A percentile compares a stretch with the other conserved stretches of the same genome.
These are phyloP conservation scores for Chinchilla lanigera DNA, from an alignment of 2,113 vertebrate genomes.

Conservation along the genomic window DNA sequence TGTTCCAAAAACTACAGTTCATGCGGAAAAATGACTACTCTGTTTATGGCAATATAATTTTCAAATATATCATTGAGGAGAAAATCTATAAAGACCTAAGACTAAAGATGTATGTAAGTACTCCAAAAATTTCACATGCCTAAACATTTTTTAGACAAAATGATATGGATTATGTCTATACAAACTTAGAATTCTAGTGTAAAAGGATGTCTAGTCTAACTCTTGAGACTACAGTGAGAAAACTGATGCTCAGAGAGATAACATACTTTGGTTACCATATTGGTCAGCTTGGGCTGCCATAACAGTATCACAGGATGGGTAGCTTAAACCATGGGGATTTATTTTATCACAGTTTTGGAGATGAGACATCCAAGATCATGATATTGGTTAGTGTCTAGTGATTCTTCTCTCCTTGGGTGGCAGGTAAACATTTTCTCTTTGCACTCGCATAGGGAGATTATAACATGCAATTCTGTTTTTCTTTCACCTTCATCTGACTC, in stretches of 20 bases:
- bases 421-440: neutral
- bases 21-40: neutral
- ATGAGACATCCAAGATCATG: neutral
- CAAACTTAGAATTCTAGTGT: neutral
- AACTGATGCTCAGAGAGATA: neutral
- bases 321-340: neutral
- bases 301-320: neutral
- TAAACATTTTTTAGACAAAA: slow-evolving; percentile 36
- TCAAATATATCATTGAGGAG: neutral
- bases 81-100: neutral
- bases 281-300: neutral
- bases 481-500: neutral
- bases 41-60: neutral
- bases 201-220: neutral
- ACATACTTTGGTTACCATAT: neutral
- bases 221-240: neutral
- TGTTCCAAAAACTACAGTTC: neutral
- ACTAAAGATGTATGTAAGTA: neutral
- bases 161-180: neutral
- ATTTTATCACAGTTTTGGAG: neutral
- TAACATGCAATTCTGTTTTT: neutral
- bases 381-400: neutral
- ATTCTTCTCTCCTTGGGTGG: neutral
- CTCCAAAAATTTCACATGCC: neutral
- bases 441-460: neutral